Evolutionary conservation across 2,797 vertebrate species (phyloP).

Genomic region (Vireo griseus): DNA sequence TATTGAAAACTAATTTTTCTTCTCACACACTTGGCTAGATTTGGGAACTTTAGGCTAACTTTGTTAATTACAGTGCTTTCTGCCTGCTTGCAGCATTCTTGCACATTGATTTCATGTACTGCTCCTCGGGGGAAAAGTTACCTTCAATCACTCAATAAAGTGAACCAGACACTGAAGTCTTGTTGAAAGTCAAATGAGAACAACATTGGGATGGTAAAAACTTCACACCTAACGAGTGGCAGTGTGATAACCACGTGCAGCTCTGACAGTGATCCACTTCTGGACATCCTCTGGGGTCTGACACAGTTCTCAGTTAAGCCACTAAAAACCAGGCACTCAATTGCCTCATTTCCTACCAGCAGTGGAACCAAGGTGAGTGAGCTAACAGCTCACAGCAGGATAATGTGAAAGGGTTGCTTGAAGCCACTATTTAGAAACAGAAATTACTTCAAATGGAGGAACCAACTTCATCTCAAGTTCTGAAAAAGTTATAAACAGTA

Average conservation of each 20-base stretch:
- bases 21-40: neutral
- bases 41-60: neutral
- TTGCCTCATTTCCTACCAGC: neutral
- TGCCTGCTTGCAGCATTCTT: neutral
- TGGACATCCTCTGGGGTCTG: neutral
- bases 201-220: neutral
- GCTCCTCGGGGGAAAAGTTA: neutral
- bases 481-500: neutral
- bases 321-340: neutral
- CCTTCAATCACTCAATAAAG: conserved; percentile 19
- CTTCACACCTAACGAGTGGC: neutral
- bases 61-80: conserved; percentile 8
- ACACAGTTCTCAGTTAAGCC: neutral
- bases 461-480: neutral
- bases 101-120: neutral
- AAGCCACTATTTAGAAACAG: neutral
- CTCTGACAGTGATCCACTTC: neutral
- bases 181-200: conserved; percentile 11
- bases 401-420: neutral
- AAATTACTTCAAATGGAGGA: neutral
- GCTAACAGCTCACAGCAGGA: neutral
- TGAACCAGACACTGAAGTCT: neutral
- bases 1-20: neutral
- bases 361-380: neutral
- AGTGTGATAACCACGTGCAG: neutral